Evolutionary conservation across 1,140 invertebrate species (phyloP), one percentile per base, ranked within the genome.

Genomic region (Panagrolaimus sp.): DNA sequence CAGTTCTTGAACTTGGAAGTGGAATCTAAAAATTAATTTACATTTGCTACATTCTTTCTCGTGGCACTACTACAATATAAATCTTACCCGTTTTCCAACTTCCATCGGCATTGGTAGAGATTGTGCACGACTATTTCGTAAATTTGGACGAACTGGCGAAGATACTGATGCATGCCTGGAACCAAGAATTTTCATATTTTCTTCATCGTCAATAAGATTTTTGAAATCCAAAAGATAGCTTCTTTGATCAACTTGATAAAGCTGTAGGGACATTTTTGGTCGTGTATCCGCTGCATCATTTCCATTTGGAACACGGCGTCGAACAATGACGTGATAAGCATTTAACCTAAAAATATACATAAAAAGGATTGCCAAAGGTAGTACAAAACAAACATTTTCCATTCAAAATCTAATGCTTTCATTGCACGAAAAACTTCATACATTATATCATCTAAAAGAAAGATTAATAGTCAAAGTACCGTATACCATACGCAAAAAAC

Each of bases 401-500:
- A 80, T 57, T 78, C 90, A 87, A 96, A 98, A 86, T 93, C 90
- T 13, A 98, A 87, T 8, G 91, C 89, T 84, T 97, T 98, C 96
- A 99, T 98, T 14, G 96, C 96, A 74, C 93, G 88, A 84, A 96
- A 99, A 1, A 99, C 96, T 87, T 99, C 96, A 84, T 95, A 91
- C 96, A 99, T 99, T 23, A 99, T 99, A 85, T 99, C 96, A 81
- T 94, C 92, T 2, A 94, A 94, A 71, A 96, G 92, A 96, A 11
- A n/a, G 20, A 20, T 1, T 16, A 13, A 84, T n/a, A 98, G 94
- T n/a, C 93, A 98, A 70, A 94, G 86, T 71, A 97, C 97, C 85
- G 27, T 51, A 61, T 42, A n/a, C n/a, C n/a, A n/a, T 25, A 20
- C 1, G 38, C 46, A 20, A 16, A 53, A 68, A 57, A 46, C 47